phyloP scores from a whole-genome alignment of 2,797 vertebrate genomes.

The Sebastes trivittatus region DNA sequence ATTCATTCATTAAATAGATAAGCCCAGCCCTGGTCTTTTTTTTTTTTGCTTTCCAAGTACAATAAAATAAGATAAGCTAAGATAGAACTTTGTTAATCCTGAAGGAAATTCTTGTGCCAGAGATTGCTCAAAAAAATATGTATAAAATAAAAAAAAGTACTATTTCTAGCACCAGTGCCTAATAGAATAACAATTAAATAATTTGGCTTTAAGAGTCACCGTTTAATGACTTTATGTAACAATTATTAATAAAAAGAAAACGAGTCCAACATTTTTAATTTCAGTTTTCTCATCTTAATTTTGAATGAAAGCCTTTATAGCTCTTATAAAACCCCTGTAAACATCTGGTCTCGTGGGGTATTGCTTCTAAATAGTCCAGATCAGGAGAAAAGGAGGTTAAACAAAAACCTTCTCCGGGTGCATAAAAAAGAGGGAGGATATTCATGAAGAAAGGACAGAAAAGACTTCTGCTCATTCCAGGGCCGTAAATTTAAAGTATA shows the following conservation, averaged over 20 bases:
- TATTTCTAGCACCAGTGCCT: no score
- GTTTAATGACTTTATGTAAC: neutral
- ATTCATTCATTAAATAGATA: no score
- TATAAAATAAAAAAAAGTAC: no score
- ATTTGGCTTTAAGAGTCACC: neutral
- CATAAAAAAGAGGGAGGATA: conserved; percentile 21
- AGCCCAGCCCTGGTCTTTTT: no score
- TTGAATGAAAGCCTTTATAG: neutral
- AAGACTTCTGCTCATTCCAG: conserved; percentile 55
- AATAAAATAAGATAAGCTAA: no score
- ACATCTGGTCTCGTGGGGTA: neutral
- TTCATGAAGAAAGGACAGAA: conserved; percentile 27
- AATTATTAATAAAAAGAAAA: neutral
- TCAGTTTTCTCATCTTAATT: neutral
- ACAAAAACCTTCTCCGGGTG: conserved; percentile 39
- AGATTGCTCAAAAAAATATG: no score
- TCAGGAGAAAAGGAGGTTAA: conserved; percentile 21
- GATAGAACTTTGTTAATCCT: no score
- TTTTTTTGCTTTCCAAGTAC: no score
- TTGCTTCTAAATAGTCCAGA: neutral
- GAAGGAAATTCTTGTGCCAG: no score
- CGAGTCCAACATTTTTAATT: neutral
- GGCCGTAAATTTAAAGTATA: conserved; percentile 69
- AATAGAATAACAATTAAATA: neutral
- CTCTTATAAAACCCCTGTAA: neutral